phyloP scores from a whole-genome alignment of 2,113 vertebrate genomes.

The Carassius auratus region DNA sequence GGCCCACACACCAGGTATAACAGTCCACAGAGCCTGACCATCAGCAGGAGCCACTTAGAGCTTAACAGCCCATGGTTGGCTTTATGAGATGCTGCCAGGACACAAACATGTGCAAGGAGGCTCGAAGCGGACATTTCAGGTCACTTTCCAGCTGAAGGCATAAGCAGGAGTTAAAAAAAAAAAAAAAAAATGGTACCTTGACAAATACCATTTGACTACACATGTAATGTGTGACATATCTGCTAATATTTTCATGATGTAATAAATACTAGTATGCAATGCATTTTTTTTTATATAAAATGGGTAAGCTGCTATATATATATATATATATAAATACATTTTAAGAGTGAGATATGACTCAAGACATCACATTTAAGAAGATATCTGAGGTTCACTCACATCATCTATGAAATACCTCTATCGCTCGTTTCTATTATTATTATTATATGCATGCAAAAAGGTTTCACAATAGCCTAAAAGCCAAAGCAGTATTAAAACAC shows the following conservation, averaged over 20 bases:
- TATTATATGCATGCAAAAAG: background rate
- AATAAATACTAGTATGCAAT: no score
- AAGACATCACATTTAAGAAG: background rate
- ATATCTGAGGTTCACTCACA: background rate
- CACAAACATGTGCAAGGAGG: constrained; percentile 24
- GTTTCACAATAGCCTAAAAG: background rate
- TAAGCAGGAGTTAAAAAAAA: no score
- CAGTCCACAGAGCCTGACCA: constrained; percentile 36
- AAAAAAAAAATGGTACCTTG: no score
- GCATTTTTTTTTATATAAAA: background rate
- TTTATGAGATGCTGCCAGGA: constrained; percentile 44
- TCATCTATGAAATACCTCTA: background rate
- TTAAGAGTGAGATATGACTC: background rate
- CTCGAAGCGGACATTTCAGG: constrained; percentile 10
- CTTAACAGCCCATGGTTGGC: constrained; percentile 45
- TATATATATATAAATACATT: no score
- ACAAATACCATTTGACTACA: no score
- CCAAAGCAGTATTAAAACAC: background rate
- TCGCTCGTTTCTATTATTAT: background rate
- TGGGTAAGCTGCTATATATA: no score
- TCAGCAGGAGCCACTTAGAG: constrained; percentile 48
- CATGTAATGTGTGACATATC: no score
- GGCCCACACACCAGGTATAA: constrained; percentile 36
- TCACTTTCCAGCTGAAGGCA: background rate
- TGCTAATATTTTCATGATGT: background rate